These are phyloP conservation scores for Agrotis puta DNA, from an alignment of 2,888 invertebrate genomes.

Conservation along the genomic window DNA sequence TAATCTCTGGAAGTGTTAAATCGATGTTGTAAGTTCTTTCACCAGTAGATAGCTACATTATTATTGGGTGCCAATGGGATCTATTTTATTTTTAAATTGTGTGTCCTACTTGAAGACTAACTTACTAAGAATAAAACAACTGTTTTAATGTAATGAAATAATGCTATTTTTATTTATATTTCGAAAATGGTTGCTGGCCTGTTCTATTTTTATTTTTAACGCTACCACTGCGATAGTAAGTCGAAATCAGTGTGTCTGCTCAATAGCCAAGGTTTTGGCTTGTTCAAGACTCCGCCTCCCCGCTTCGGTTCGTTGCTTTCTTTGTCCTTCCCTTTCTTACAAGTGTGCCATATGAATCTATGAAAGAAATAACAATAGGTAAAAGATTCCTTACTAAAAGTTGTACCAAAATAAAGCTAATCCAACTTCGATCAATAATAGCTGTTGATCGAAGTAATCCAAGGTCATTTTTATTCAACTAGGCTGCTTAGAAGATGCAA, in stretches of 20 bases:
- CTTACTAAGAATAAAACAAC: slow-evolving; percentile 4
- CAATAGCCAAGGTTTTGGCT: slow-evolving; percentile 87
- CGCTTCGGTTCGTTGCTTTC: slow-evolving; percentile 72
- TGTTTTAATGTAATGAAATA: not conserved
- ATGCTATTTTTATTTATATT: slow-evolving; percentile 23
- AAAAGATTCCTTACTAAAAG: not conserved
- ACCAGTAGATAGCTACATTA: too few species aligned
- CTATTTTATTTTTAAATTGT: too few species aligned
- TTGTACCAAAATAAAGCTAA: too few species aligned
- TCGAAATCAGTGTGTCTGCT: slow-evolving; percentile 88
- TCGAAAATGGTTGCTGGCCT: not conserved
- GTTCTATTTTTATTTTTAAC: not conserved
- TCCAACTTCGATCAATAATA: too few species aligned
- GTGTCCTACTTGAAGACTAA: too few species aligned
- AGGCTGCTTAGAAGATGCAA: too few species aligned
- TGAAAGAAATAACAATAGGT: slow-evolving; percentile 40
- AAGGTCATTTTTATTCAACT: too few species aligned
- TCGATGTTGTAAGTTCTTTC: too few species aligned
- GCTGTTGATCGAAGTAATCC: too few species aligned
- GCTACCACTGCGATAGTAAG: slow-evolving; percentile 85
- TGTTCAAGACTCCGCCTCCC: slow-evolving; percentile 83
- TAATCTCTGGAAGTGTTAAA: too few species aligned
- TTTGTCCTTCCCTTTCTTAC: slow-evolving; percentile 77
- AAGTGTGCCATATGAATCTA: slow-evolving; percentile 88
- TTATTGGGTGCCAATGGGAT: too few species aligned